phyloP scores from a whole-genome alignment of 2,797 vertebrate genomes.

The Scarus forsteni region DNA sequence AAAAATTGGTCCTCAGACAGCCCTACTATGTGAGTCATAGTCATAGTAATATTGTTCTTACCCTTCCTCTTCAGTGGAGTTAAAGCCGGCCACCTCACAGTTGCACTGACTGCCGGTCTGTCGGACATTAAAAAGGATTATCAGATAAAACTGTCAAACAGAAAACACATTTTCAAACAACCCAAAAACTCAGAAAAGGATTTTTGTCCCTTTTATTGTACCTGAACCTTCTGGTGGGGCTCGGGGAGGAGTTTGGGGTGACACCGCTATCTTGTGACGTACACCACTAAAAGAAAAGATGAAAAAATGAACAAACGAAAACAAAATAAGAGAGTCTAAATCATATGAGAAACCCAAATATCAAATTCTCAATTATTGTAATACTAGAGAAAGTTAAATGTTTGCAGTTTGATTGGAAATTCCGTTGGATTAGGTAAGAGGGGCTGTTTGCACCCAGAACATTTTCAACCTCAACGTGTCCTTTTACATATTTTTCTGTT shows the following conservation, averaged over 20 bases:
- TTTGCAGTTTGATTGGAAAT: no score
- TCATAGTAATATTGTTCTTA: slow-evolving; percentile 26
- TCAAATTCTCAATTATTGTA: no score
- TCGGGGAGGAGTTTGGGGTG: slow-evolving; percentile 87
- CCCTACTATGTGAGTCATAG: no score
- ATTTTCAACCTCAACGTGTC: no score
- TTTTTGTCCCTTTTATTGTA: slow-evolving; percentile 2
- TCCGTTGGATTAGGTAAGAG: no score
- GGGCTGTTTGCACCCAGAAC: no score
- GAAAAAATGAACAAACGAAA: not conserved
- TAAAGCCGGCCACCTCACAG: slow-evolving; percentile 77
- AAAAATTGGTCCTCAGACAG: no score
- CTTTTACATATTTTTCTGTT: no score
- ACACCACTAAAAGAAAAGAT: slow-evolving; percentile 72
- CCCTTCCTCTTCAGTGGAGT: slow-evolving; percentile 86
- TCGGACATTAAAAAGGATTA: not conserved
- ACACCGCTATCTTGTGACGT: slow-evolving; percentile 81
- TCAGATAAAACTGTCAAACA: not conserved
- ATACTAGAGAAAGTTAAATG: no score
- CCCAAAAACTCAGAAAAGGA: rapidly evolving
- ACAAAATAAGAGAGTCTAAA: not conserved
- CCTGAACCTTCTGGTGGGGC: slow-evolving; percentile 84
- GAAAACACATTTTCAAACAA: not conserved
- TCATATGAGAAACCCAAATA: no score
- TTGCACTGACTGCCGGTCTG: slow-evolving; percentile 76